Base-by-base conservation (phyloP, 92 coral and sea anemone genomes). In the Zoanthus gigantus region DNA sequence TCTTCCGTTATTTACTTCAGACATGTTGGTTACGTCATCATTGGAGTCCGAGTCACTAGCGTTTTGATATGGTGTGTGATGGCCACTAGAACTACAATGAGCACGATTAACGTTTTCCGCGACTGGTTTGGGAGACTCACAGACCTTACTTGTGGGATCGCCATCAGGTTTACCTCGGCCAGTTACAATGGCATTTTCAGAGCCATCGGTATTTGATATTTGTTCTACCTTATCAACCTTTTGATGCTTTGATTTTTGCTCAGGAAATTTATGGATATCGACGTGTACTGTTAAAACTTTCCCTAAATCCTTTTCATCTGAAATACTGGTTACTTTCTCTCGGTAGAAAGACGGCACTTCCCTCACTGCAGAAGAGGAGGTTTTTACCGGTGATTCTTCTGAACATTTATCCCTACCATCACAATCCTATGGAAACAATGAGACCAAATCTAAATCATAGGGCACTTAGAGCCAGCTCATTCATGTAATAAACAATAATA, bases 51-150 rank as follows among this genome's bases (percentile, higher is more conserved):
- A 72, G 46, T 56, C 52, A 57, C 57, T 69, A 32, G 87, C 87
- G 32, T 83, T 88, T 57, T 81, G 92, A 37, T 85, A 69, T 17
- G 91, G 88, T 8, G 96, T 83, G 67, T 9, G 42, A 8, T 63
- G 42, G 69, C 84, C 84, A 16, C 80, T 83, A 12, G 78, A 30
- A 44, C 61, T 82, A 65, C 57, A 58, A 32, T 45, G 31, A 71
- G 4, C 23, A 11, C 15, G 17, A 60, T 2, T 57, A 57, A 12
- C 14, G 9, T 57, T 60, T 6, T 71, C 37, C 13, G 5, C 31
- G 58, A 29, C 53, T 9, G 5, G 79, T 28, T 32, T 72, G n/a
- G 23, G 71, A 3, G 88, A 44, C 63, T 84, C 69, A 9, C 15
- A 18, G 32, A n/a, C 53, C 30, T 84, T 52, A 18, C 18, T 15